These are phyloP conservation scores for Torymus tubicola DNA, from an alignment of 2,888 invertebrate species.

Conservation along the genomic window DNA sequence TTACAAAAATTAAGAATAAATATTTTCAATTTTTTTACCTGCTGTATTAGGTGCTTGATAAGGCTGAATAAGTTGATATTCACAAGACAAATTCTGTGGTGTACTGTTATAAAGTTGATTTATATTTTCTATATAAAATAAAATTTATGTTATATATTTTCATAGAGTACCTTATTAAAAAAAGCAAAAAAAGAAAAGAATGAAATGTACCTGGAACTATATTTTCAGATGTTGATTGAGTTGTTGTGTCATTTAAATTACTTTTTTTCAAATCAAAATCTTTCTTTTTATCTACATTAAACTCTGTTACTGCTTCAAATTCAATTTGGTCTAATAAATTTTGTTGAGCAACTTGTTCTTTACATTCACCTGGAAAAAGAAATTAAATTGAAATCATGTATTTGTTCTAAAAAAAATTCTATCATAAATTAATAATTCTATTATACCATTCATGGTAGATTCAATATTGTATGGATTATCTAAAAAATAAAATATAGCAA, in stretches of 20 bases:
- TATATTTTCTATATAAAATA: background rate
- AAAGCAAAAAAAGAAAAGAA: no score
- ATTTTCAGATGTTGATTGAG: background rate
- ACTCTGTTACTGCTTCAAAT: background rate
- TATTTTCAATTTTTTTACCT: background rate
- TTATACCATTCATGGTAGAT: no score
- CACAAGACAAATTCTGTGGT: no score
- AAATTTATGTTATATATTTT: no score
- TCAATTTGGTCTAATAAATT: background rate
- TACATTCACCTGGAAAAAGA: background rate
- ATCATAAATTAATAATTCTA: no score
- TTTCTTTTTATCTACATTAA: background rate
- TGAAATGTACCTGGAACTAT: no score
- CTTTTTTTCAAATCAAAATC: background rate
- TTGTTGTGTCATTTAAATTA: background rate
- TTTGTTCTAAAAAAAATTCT: no score
- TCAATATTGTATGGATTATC: no score
- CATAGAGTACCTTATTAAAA: no score
- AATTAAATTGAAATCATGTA: no score
- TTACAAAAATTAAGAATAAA: background rate
- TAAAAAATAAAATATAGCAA: background rate
- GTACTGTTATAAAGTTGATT: constrained; percentile 4
- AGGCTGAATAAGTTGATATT: no score
- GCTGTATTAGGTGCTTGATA: background rate
- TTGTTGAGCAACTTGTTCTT: background rate